Base-by-base conservation (phyloP, 2,888 invertebrate genomes). In the Nemotelus nigrinus region DNA sequence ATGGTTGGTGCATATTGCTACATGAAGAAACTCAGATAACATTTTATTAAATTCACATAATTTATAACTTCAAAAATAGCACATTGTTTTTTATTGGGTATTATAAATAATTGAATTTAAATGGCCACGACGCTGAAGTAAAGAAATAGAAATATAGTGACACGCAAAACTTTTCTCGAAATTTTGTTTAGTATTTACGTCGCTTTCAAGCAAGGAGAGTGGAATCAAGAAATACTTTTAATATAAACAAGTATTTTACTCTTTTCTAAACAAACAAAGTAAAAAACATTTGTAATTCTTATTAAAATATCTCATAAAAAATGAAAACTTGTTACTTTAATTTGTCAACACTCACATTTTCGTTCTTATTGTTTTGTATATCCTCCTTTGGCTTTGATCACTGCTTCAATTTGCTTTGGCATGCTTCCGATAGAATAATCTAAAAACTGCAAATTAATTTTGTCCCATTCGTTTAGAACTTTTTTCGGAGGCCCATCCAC, bases 371-470 rank as follows among this genome's bases (percentile, higher is more conserved):
- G 10, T 53, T 53, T 53, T 53, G 53, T 53, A 53, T 53, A 53
- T 6, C 53, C 53, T 6, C 53, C 53, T 58, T 10, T 58, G 58
- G 58, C 58, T 1, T 25, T 58, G 2, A 58, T 58, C 7, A 58
- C 25, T 58, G 58, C 7, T n/a, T 58, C 58, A 58, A n/a, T 58
- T 58, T 4, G 25, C 10, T 58, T 58, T n/a, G 25, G 58, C 58
- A 58, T 58, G 58, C 2, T 58, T 58, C 58, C 58, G 25, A 58
- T 58, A 58, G 25, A 25, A 58, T 58, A 10, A 58, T 58, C 58
- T 1, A 58, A 5, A 5, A 58, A 58, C n/a, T 58, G 25, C 58
- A 5, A 58, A 58, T 58, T 2, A 58, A 58, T 6, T 58, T n/a
- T 4, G 58, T 58, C 58, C n/a, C 58, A 58, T 58, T 58, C 58